Base-by-base conservation (phyloP, 2,113 vertebrate genomes). In the Nibea albiflora region DNA sequence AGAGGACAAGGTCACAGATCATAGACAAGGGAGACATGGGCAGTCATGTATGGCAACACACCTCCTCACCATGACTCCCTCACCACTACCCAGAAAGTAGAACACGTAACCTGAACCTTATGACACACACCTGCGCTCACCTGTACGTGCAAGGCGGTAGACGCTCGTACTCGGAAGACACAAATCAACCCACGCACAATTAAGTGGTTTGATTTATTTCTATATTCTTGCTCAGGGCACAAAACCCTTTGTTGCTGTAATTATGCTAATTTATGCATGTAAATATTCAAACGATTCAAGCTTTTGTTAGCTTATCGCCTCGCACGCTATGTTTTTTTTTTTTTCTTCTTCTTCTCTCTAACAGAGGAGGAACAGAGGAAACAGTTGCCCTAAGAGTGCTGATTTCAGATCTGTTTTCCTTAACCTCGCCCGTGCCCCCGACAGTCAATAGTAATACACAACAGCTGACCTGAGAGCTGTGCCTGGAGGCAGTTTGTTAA, bases 1-100 rank as follows among this genome's bases (percentile, higher is more conserved):
- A 85, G 88, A 87, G 87, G 92, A 92, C 93, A 93, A 93, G 92
- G 92, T 93, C 91, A 91, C 80, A 89, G 88, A 91, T 92, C 88
- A 91, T 54, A 89, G 89, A 84, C 63, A 47, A 78, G 80, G 72
- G 75, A 85, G 76, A 88, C 84, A 87, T 83, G 84, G 79, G 76
- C 84, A 90, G 81, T 90, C 90, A 88, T 90, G 82, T 88, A 80
- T 86, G 50, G 84, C 73, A 76, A 73, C 85, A 79, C 69, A 88
- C 82, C 73, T 73, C 80, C 64, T 75, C 74, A 68, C 47, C 66
- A 73, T 6, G 14, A 66, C 62, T 62, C 76, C 66, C 39, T 17
- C 44, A 62, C 69, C 75, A 75, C 73, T 56, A 22, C 50, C 53
- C 77, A 82, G 16, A 52, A 63, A 83, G 63, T 49, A 67, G 42